phyloP scores from a whole-genome alignment of 2,797 vertebrate species.

The Pterois miles region DNA sequence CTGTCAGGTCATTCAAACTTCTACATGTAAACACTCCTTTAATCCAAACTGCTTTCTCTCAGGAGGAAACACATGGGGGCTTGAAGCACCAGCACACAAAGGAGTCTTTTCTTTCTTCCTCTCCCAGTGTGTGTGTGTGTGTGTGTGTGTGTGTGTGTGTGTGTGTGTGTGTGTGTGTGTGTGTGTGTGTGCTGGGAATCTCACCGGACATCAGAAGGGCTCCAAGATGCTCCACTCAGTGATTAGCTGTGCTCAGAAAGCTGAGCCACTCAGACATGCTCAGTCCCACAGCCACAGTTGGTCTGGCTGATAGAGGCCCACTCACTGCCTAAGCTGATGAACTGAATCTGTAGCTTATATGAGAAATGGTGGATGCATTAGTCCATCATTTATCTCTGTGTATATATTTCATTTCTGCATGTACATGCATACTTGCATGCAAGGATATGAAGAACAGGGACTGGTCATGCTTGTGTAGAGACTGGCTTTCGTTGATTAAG shows the following conservation, averaged over 20 bases:
- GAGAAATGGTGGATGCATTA: not conserved
- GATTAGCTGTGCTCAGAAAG: slow-evolving; percentile 61
- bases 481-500: slow-evolving; percentile 5
- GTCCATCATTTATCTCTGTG: not conserved
- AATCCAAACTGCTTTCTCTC: slow-evolving; percentile 25
- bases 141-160: not conserved
- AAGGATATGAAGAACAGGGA: slow-evolving; percentile 7
- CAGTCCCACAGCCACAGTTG: not conserved
- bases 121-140: slow-evolving; percentile 1
- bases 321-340: slow-evolving; percentile 3
- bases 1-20: slow-evolving; percentile 4
- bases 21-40: slow-evolving; percentile 15
- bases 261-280: slow-evolving; percentile 12
- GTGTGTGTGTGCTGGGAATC: slow-evolving; percentile 29
- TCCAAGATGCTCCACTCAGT: slow-evolving; percentile 50
- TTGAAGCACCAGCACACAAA: slow-evolving; percentile 35
- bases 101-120: slow-evolving; percentile 7
- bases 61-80: slow-evolving; percentile 8
- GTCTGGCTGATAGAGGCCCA: slow-evolving; percentile 22
- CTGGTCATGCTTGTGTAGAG: slow-evolving; percentile 61
- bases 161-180: slow-evolving; percentile 6
- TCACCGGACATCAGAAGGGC: slow-evolving; percentile 59
- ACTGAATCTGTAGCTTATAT: not conserved
- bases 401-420: not conserved
- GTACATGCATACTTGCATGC: not conserved